A percentile compares a stretch with the other conserved stretches of the same genome.
Conservation (phyloP, 2,888 invertebrate species). For the Philhelius pedissequus region DNA sequence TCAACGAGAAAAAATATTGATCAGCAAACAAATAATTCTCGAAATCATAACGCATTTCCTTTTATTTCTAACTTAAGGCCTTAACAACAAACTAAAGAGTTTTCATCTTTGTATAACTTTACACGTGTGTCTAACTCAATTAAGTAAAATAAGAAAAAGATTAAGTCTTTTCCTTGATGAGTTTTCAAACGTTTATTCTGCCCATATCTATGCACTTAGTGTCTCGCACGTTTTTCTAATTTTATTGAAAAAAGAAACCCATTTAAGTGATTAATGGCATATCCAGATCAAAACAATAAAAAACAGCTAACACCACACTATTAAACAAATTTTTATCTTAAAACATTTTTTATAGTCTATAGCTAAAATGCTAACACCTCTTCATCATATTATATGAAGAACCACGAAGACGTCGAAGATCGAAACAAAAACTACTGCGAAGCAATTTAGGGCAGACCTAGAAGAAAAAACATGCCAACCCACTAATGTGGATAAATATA, state of each 20-base stretch:
- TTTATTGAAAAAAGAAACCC: not conserved
- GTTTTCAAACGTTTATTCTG: not conserved
- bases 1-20: too few relatives aligned
- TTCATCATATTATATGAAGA: not conserved
- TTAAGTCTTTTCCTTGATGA: not conserved
- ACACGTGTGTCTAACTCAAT: too few relatives aligned
- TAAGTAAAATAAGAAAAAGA: not conserved
- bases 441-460: conserved; percentile 10
- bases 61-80: too few relatives aligned
- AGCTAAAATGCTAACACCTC: not conserved
- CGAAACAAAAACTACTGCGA: not conserved
- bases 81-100: too few relatives aligned
- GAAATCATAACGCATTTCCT: too few relatives aligned
- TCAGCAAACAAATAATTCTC: too few relatives aligned
- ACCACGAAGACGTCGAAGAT: not conserved
- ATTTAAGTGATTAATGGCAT: not conserved
- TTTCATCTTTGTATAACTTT: too few relatives aligned
- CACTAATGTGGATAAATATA: not conserved
- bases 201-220: not conserved
- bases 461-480: conserved; percentile 3
- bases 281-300: conserved; percentile 8
- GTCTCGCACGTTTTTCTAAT: not conserved
- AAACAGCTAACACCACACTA: not conserved
- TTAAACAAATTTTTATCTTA: conserved; percentile 6
- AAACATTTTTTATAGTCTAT: conserved; percentile 13